Conservation (phyloP, 2,113 vertebrate genomes). For the Sinocyclocheilus anophthalmus region DNA sequence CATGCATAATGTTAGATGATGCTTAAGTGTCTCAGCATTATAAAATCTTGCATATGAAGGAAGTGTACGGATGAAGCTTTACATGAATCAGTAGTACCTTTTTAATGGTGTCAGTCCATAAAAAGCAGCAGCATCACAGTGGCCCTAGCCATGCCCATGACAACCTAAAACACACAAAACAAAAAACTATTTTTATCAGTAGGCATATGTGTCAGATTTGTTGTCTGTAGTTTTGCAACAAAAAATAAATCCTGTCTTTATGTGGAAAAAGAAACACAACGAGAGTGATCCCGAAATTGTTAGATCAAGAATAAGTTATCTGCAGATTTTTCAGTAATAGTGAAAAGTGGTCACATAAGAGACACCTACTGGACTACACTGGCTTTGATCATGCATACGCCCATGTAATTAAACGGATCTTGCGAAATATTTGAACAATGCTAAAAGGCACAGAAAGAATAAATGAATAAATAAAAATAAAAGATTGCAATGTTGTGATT, state of each 20-base stretch:
- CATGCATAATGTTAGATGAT: background rate
- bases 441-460: background rate
- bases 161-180: conserved; percentile 44
- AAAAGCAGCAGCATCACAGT: conserved; percentile 14
- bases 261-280: background rate
- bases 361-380: conserved; percentile 8
- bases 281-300: background rate
- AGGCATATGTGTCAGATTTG: background rate
- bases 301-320: background rate
- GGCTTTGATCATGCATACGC: conserved; percentile 3
- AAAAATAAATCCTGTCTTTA: no score
- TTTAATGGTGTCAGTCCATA: conserved; percentile 29
- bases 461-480: background rate
- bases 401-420: background rate
- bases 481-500: background rate
- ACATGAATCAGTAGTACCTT: conserved; percentile 10
- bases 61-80: background rate
- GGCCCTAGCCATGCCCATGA: conserved; percentile 46
- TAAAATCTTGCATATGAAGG: background rate
- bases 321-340: background rate
- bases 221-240: background rate
- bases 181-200: background rate
- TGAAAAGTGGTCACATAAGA: background rate
- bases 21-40: background rate
- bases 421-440: background rate